Evolutionary conservation across 2,888 invertebrate genomes (phyloP).

Genomic region (Ochropleura plecta): DNA sequence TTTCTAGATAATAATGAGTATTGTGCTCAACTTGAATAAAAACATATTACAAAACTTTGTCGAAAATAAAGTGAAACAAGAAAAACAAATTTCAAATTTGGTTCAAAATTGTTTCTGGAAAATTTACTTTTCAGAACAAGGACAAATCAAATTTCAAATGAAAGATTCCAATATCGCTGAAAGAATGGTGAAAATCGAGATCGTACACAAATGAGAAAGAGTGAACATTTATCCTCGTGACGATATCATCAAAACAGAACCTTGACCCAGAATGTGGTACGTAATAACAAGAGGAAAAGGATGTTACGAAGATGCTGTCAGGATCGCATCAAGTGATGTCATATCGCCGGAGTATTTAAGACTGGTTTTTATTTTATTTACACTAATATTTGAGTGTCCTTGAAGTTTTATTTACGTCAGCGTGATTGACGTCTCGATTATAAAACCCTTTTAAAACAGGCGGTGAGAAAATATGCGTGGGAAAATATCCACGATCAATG

Average conservation of each 20-base stretch:
- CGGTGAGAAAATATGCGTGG: neutral
- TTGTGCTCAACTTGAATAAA: slow-evolving; percentile 1
- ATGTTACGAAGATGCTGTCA: slow-evolving; percentile 65
- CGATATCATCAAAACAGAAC: slow-evolving; percentile 82
- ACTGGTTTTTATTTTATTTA: slow-evolving; percentile 63
- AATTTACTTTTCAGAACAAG: neutral
- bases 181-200: slow-evolving; percentile 27
- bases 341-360: slow-evolving; percentile 56
- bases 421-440: neutral
- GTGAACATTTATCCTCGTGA: slow-evolving; percentile 75
- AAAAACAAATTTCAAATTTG: neutral
- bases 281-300: slow-evolving; percentile 80
- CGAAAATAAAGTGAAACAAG: neutral
- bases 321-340: slow-evolving; percentile 64
- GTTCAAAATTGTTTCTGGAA: neutral
- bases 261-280: slow-evolving; percentile 83
- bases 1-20: neutral
- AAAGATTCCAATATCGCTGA: slow-evolving; percentile 24
- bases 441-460: neutral
- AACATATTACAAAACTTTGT: neutral
- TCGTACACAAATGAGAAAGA: slow-evolving; percentile 66
- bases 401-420: slow-evolving; percentile 26
- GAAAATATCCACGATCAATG: slow-evolving; percentile 18
- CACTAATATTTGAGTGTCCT: slow-evolving; percentile 44
- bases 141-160: slow-evolving; percentile 11